phyloP scores from a whole-genome alignment of 1,140 invertebrate species.

The Tyrophagus putrescentiae region DNA sequence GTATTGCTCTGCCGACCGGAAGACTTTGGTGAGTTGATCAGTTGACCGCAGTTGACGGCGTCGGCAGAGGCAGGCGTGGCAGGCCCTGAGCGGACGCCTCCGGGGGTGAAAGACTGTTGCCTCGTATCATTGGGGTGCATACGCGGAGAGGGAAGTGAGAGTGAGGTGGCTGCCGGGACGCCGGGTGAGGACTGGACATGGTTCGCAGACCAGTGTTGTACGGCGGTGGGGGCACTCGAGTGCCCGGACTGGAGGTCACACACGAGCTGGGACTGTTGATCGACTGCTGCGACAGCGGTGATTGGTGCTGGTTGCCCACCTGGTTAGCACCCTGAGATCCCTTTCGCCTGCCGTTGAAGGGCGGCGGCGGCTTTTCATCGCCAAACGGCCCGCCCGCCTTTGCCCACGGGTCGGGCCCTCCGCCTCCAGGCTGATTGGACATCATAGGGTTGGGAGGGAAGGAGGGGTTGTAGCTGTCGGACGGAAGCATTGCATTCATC shows the following conservation, averaged over 20 bases:
- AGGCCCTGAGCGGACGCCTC: conserved; percentile 42
- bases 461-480: background rate
- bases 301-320: conserved; percentile 1
- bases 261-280: conserved; percentile 27
- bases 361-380: background rate
- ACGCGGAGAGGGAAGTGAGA: conserved; percentile 33
- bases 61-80: conserved; percentile 24
- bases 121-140: conserved; percentile 30
- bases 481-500: conserved; percentile 9
- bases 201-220: conserved; percentile 66
- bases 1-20: conserved; percentile 20
- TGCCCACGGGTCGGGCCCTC: conserved; percentile 4
- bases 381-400: background rate
- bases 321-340: conserved; percentile 1
- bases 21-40: conserved; percentile 24
- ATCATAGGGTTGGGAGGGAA: background rate
- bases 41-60: conserved; percentile 20
- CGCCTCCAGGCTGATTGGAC: background rate
- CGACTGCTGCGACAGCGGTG: conserved; percentile 26
- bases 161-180: conserved; percentile 34
- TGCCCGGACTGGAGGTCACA: conserved; percentile 35
- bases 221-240: conserved; percentile 60
- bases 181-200: conserved; percentile 47
- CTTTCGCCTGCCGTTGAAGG: background rate
- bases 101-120: conserved; percentile 5